A percentile compares a stretch with the other conserved stretches of the same genome.
phyloP scores from a whole-genome alignment of 2,113 vertebrate species.

The Stegastes partitus region DNA sequence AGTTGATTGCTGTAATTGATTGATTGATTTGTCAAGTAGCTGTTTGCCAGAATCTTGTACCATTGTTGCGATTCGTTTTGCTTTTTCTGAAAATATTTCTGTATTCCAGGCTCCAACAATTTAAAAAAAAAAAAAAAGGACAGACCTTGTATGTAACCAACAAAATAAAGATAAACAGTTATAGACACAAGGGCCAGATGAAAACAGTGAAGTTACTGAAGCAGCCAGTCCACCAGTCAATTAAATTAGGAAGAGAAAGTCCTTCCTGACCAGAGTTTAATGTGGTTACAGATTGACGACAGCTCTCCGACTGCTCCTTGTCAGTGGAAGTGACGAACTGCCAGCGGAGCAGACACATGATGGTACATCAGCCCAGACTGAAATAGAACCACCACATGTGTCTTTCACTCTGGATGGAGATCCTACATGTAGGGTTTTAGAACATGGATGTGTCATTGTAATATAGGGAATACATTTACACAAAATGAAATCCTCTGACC shows the following conservation, averaged over 20 bases:
- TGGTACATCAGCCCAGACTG: not conserved
- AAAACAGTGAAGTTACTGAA: not conserved
- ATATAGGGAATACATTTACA: not conserved
- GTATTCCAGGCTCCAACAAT: too few species aligned
- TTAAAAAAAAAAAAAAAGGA: not conserved
- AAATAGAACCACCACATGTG: not conserved
- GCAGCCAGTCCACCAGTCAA: conserved; percentile 44
- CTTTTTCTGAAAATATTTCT: too few species aligned
- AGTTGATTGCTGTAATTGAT: too few species aligned
- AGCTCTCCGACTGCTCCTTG: not conserved
- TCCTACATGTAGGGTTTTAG: not conserved
- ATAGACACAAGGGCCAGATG: not conserved
- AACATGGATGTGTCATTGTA: not conserved
- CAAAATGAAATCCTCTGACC: not conserved
- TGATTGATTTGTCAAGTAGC: too few species aligned
- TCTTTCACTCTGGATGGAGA: not conserved
- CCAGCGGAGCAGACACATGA: not conserved
- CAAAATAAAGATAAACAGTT: not conserved
- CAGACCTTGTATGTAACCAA: not conserved
- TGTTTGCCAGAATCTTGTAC: too few species aligned
- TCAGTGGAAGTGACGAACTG: conserved; percentile 11
- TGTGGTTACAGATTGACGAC: conserved; percentile 39
- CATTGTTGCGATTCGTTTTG: too few species aligned
- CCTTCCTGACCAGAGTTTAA: conserved; percentile 49
- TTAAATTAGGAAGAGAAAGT: conserved; percentile 51